phyloP scores from a whole-genome alignment of 2,888 invertebrate genomes.

The Galeruca laticollis region DNA sequence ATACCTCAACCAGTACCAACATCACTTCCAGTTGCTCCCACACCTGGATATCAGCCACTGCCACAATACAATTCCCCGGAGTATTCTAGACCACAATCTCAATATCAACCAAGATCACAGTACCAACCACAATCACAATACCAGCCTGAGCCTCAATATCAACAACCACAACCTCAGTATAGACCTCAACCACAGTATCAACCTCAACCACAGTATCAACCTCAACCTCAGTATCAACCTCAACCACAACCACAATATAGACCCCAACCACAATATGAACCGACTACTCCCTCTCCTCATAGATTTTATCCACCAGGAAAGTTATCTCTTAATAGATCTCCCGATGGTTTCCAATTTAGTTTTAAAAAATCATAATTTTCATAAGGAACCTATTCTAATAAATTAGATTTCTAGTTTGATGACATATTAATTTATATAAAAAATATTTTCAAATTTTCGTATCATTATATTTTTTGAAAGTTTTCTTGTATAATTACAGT shows the following conservation, averaged over 20 bases:
- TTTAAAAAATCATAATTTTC: constrained; percentile 75
- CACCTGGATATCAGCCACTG: constrained; percentile 71
- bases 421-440: too few relatives aligned
- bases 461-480: too few relatives aligned
- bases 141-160: constrained; percentile 67
- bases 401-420: too few relatives aligned
- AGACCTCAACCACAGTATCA: constrained; percentile 66
- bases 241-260: constrained; percentile 58
- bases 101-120: constrained; percentile 67
- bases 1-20: constrained; percentile 67
- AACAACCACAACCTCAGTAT: constrained; percentile 67
- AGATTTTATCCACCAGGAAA: constrained; percentile 89
- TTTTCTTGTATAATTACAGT: too few relatives aligned
- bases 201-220: constrained; percentile 67
- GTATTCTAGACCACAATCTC: constrained; percentile 57
- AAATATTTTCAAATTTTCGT: too few relatives aligned
- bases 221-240: constrained; percentile 56
- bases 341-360: constrained; percentile 89
- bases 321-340: constrained; percentile 86
- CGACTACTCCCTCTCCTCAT: constrained; percentile 77
- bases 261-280: constrained; percentile 54
- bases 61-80: constrained; percentile 69
- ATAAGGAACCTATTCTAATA: not conserved
- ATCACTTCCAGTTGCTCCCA: constrained; percentile 70
- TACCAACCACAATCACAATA: constrained; percentile 65